Base-by-base conservation (phyloP, 2,888 invertebrate genomes). In the Watsonalla cultraria region DNA sequence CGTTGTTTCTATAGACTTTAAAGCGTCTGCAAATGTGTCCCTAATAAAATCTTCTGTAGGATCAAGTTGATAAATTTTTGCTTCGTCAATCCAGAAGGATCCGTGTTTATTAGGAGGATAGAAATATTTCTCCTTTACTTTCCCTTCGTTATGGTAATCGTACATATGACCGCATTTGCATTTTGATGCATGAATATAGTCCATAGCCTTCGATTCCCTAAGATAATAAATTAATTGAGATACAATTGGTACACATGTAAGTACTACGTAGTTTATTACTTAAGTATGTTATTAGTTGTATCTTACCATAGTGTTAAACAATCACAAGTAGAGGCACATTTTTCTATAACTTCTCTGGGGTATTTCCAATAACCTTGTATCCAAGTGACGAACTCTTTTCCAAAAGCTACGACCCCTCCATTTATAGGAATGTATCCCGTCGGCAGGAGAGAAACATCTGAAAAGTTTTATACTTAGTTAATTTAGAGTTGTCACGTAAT, bases 81-180 rank as follows among this genome's bases (percentile, higher is more conserved):
- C 82, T n/a, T 73, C 54, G 55, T 89, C 89, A 7, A 88, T 34
- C 76, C 78, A 84, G 52, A 65, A 74, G 0, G 76, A 70, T 0
- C 71, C 76, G 45, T 82, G 70, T 60, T 59, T 82, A 1, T 77
- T 77, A 0, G 89, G 70, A 2, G 70, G 78, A 56, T 86, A 63
- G 54, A 89, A 86, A 63, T 76, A 89, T 56, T 78, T 86, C 15
- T 84, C 85, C 46, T 55, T 73, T 0, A 62, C 6, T 64, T 75
- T 77, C 0, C 78, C 78, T 54, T 76, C 71, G 48, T 80, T 62
- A 45, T 78, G 64, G 37, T 64, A 78, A 61, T 90, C 90, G 54
- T 86, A 90, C 4, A 77, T 66, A 64, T 90, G 90, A 6, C 81
- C 82, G 59, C 90, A 89, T 72, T 66, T 82, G 61, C 90, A 90